phyloP scores from a whole-genome alignment of 2,888 invertebrate species.

The Polymixis lichenea region DNA sequence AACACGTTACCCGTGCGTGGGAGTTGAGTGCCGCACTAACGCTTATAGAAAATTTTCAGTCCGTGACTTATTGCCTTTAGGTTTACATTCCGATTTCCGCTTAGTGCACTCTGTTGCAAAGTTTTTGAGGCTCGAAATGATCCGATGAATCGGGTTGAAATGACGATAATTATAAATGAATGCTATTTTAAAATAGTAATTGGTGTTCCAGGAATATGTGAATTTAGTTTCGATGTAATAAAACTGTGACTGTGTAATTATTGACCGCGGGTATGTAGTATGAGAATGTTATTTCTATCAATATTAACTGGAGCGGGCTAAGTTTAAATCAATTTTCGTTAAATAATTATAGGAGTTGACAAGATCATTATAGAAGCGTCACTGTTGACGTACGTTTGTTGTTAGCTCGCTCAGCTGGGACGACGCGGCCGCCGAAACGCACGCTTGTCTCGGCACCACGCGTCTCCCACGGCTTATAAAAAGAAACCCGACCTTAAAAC shows the following conservation, averaged over 20 bases:
- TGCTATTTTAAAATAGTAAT: slow-evolving; percentile 46
- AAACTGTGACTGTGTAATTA: slow-evolving; percentile 40
- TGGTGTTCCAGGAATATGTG: slow-evolving; percentile 24
- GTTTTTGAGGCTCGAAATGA: slow-evolving; percentile 46
- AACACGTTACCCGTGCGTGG: slow-evolving; percentile 54
- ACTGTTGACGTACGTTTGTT: not conserved
- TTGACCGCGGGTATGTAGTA: not conserved
- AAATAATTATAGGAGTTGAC: not conserved
- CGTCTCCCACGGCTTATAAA: slow-evolving; percentile 64
- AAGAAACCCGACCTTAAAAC: slow-evolving; percentile 67
- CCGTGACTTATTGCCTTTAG: slow-evolving; percentile 63
- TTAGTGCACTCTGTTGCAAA: slow-evolving; percentile 56
- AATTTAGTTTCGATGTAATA: slow-evolving; percentile 36
- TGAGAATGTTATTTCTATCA: not conserved
- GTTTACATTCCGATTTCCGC: slow-evolving; percentile 65
- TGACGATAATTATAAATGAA: slow-evolving; percentile 44
- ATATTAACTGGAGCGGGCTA: not conserved
- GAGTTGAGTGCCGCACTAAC: slow-evolving; percentile 55
- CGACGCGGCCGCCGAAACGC: not conserved
- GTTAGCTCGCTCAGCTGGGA: not conserved
- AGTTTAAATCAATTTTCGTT: slow-evolving; percentile 14
- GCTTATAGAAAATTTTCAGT: slow-evolving; percentile 64
- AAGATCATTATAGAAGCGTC: slow-evolving; percentile 9
- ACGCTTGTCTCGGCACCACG: slow-evolving; percentile 4
- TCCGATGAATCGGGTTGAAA: slow-evolving; percentile 33